Evolutionary conservation across 2,797 vertebrate species (phyloP).

Genomic region (Lateolabrax maculatus): DNA sequence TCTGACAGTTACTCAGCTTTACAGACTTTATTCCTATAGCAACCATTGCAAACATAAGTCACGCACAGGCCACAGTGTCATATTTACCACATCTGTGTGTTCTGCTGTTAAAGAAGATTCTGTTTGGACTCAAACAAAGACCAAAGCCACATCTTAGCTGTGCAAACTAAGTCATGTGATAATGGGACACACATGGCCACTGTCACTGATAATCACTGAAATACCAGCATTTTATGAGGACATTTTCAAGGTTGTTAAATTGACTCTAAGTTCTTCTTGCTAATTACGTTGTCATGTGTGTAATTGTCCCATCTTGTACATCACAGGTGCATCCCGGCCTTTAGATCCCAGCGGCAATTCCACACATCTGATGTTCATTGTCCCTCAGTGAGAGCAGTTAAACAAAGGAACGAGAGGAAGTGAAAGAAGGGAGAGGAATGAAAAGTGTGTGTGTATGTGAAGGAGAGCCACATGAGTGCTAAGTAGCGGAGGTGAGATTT

Average conservation of each 20-base stretch:
- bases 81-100: constrained; percentile 16
- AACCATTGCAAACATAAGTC: constrained; percentile 28
- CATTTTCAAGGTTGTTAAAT: constrained; percentile 67
- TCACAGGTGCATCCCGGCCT: constrained; percentile 69
- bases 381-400: constrained; percentile 48
- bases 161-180: constrained; percentile 48
- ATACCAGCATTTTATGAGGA: constrained; percentile 49
- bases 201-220: constrained; percentile 62
- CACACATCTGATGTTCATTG: constrained; percentile 79
- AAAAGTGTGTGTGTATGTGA: constrained; percentile 38
- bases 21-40: constrained; percentile 16
- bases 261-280: constrained; percentile 46
- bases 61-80: constrained; percentile 12
- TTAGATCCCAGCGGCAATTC: constrained; percentile 67
- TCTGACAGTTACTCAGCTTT: constrained; percentile 15
- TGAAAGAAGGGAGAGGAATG: constrained; percentile 43
- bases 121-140: constrained; percentile 41
- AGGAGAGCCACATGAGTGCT: constrained; percentile 35
- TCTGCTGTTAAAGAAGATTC: constrained; percentile 7
- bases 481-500: constrained; percentile 63
- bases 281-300: constrained; percentile 72
- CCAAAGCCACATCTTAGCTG: constrained; percentile 57
- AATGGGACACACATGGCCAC: constrained; percentile 78
- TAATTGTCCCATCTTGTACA: constrained; percentile 66
- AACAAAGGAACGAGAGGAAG: constrained; percentile 51